Conservation (phyloP, 2,797 vertebrate species). For the Pristis pectinata region DNA sequence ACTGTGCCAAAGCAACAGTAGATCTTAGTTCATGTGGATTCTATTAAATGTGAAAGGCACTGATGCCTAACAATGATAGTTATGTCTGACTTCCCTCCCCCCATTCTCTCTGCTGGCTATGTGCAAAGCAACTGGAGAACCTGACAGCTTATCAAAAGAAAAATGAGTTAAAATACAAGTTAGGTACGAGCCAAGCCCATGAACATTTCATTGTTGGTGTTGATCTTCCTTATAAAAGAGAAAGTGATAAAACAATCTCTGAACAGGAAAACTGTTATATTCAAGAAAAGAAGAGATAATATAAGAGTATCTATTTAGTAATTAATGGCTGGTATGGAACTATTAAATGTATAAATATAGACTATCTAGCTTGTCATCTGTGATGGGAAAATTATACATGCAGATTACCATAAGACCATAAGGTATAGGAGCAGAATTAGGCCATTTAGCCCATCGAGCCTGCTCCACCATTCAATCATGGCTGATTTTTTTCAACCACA, state of each 20-base stretch:
- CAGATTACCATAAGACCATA: too few relatives aligned
- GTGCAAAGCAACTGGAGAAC: background rate
- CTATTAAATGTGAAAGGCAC: slow-evolving; percentile 23
- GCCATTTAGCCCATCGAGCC: too few relatives aligned
- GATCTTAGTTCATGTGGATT: slow-evolving; percentile 22
- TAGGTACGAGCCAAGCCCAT: background rate
- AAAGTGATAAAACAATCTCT: background rate
- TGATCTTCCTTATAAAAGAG: background rate
- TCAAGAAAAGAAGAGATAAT: background rate
- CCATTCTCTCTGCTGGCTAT: background rate
- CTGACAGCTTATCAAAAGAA: background rate
- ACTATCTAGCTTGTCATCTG: background rate
- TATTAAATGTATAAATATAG: background rate
- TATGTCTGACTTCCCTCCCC: slow-evolving; percentile 2
- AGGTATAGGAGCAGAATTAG: too few relatives aligned
- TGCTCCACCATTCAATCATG: too few relatives aligned
- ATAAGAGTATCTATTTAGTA: too few relatives aligned
- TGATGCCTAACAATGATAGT: slow-evolving; percentile 20
- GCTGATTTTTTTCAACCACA: too few relatives aligned
- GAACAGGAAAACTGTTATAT: background rate
- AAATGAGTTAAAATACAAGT: background rate
- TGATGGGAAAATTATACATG: background rate
- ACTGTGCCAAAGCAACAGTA: slow-evolving; percentile 26
- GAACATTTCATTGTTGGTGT: background rate
- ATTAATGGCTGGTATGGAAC: background rate